A percentile compares a stretch with the other conserved stretches of the same genome.
phyloP scores from a whole-genome alignment of 2,888 invertebrate species.

The Epistrophe eligans region DNA sequence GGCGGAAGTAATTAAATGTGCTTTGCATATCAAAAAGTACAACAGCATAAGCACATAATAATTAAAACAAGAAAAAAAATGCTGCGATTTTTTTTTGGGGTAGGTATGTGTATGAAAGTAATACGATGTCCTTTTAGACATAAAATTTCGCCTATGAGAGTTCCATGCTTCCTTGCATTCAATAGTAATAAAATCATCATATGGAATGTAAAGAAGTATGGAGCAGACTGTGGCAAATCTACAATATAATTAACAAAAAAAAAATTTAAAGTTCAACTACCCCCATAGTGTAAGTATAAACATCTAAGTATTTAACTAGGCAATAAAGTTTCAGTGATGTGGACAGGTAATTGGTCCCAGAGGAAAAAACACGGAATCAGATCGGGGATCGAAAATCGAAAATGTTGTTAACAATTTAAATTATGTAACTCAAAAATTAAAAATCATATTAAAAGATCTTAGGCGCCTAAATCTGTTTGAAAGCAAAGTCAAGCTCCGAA shows the following conservation, averaged over 20 bases:
- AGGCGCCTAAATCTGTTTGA: too few species aligned
- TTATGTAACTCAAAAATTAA: too few species aligned
- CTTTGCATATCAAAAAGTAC: constrained; percentile 30
- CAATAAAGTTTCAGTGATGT: too few species aligned
- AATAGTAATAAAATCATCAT: constrained; percentile 84
- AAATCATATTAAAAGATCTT: too few species aligned
- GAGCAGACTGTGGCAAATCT: constrained; percentile 83
- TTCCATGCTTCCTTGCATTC: constrained; percentile 85
- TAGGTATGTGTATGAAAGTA: not conserved
- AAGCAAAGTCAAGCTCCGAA: too few species aligned
- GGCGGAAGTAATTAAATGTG: constrained; percentile 43
- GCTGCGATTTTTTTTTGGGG: not conserved
- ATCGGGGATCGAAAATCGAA: too few species aligned
- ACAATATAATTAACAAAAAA: not conserved
- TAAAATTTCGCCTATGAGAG: constrained; percentile 80
- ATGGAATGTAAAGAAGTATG: constrained; percentile 85
- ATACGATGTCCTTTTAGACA: not conserved
- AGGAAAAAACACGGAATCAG: too few species aligned
- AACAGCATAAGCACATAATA: not conserved
- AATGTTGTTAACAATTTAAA: too few species aligned
- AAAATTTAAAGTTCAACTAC: too few species aligned
- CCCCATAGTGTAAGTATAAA: too few species aligned
- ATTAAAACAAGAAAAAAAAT: not conserved
- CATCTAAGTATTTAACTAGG: too few species aligned
- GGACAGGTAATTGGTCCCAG: too few species aligned